phyloP scores from a whole-genome alignment of 2,888 invertebrate genomes.

The Xylota sylvarum region DNA sequence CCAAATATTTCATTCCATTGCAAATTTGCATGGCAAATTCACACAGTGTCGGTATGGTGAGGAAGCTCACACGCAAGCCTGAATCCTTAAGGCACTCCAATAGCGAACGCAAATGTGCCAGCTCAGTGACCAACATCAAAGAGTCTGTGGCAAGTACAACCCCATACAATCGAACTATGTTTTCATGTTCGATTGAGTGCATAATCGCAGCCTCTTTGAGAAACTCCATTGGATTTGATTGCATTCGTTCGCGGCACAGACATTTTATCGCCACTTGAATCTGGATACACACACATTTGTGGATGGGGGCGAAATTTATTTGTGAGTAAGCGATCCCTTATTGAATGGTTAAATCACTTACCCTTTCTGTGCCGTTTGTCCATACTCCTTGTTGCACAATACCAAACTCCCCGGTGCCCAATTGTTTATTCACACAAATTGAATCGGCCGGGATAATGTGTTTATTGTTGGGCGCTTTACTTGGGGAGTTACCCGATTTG shows the following conservation, averaged over 20 bases:
- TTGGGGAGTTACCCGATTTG: slow-evolving; percentile 84
- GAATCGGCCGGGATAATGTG: slow-evolving; percentile 96
- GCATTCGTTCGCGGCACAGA: slow-evolving; percentile 96
- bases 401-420: slow-evolving; percentile 99
- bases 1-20: slow-evolving; percentile 99
- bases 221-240: slow-evolving; percentile 98
- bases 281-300: slow-evolving; percentile 84
- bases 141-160: slow-evolving; percentile 97
- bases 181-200: slow-evolving; percentile 98
- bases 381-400: slow-evolving; percentile 99
- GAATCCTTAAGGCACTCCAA: slow-evolving; percentile 98
- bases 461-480: slow-evolving; percentile 87
- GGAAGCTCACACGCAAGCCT: slow-evolving; percentile 93
- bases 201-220: slow-evolving; percentile 99
- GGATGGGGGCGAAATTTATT: not conserved
- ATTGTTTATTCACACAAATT: slow-evolving; percentile 96
- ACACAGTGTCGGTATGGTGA: slow-evolving; percentile 95
- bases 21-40: slow-evolving; percentile 98
- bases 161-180: slow-evolving; percentile 98
- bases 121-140: slow-evolving; percentile 93
- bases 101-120: slow-evolving; percentile 97
- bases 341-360: slow-evolving; percentile 83
- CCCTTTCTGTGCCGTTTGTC: slow-evolving; percentile 97
- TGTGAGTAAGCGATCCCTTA: slow-evolving; percentile 8
- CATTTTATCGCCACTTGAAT: slow-evolving; percentile 99